Evolutionary conservation across 2,113 vertebrate species (phyloP).

Genomic region (Plectropomus leopardus): DNA sequence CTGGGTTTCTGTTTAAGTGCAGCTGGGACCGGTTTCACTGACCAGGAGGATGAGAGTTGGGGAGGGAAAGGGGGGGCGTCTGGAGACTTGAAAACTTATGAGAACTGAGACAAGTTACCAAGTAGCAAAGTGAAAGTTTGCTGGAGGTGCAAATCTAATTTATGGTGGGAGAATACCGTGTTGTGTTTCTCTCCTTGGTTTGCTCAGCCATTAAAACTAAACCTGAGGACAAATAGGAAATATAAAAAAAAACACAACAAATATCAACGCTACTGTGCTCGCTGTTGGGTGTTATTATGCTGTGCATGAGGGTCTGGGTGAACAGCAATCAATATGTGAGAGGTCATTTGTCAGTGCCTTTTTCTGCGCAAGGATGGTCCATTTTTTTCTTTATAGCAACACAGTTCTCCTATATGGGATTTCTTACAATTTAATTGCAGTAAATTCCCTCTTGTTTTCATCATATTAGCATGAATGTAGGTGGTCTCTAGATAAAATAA

Average conservation of each 20-base stretch:
- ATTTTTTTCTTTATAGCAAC: slow-evolving; percentile 45
- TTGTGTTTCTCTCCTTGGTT: slow-evolving; percentile 72
- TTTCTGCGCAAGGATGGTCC: slow-evolving; percentile 44
- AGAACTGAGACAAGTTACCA: slow-evolving; percentile 81
- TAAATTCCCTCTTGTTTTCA: slow-evolving; percentile 32
- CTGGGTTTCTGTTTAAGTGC: slow-evolving; percentile 82
- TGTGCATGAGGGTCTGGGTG: slow-evolving; percentile 47
- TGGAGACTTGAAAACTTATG: slow-evolving; percentile 78
- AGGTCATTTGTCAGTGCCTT: slow-evolving; percentile 74
- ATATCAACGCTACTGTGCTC: slow-evolving; percentile 54
- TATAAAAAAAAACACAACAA: slow-evolving; percentile 41
- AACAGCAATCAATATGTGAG: slow-evolving; percentile 71
- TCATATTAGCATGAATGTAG: slow-evolving; percentile 18
- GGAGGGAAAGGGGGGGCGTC: slow-evolving; percentile 38
- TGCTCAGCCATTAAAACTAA: slow-evolving; percentile 78
- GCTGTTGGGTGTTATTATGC: slow-evolving; percentile 67
- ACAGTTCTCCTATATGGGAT: slow-evolving; percentile 32
- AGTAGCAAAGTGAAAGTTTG: slow-evolving; percentile 80
- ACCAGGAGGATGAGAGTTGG: slow-evolving; percentile 76
- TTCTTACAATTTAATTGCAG: slow-evolving; percentile 40
- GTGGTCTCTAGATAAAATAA: slow-evolving; percentile 15
- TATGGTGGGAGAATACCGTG: slow-evolving; percentile 68
- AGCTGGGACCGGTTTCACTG: slow-evolving; percentile 82
- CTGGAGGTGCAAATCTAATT: slow-evolving; percentile 83
- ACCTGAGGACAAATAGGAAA: slow-evolving; percentile 76